Evolutionary conservation across 1,140 invertebrate genomes (phyloP), one percentile per base, ranked within the genome.

Genomic region (Trichomalopsis sarcophagae): DNA sequence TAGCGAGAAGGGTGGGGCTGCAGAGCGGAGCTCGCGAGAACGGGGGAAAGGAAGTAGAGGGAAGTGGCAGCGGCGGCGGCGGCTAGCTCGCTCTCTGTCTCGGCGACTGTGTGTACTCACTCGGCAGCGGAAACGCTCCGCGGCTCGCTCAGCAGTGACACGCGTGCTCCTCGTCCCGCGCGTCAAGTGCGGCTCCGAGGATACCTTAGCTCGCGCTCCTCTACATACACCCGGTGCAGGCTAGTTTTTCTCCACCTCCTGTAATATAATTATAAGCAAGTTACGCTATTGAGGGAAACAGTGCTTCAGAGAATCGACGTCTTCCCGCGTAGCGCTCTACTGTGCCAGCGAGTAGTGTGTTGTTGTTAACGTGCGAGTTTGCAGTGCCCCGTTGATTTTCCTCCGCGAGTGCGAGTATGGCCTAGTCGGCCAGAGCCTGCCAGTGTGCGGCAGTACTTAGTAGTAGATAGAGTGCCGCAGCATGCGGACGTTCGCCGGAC

Each of bases 101-200:
- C 84, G 79, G 76, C 84, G 88, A 62, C 55, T 62, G 55, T 62
- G 55, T 62, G 17, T 62, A 62, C 55, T 62, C 55, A 62, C 91
- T 88, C 88, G 85, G 87, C 86, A 92, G 91, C 92, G 92, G 92
- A 93, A 93, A 92, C 92, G 92, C 88, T 86, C 86, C 87, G 90
- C 87, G 88, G 88, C 90, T 88, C 90, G 89, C 91, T 92, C 92
- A 91, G 90, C 55, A 93, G 93, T 93, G 92, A 92, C 92, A 93
- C 91, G 91, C 93, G 92, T 91, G 91, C 55, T 92, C 40, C 21
- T 21, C 17, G 17, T 6, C 55, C 27, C 27, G 27, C 91, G 90
- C 92, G 91, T 92, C 91, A 93, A 93, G 91, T 93, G 91, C 44
- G 78, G 55, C 50, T 79, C 47, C 23, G 47, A 14, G 47, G 47